Base-by-base conservation (phyloP, 2,113 vertebrate species). In the Octodon degus region DNA sequence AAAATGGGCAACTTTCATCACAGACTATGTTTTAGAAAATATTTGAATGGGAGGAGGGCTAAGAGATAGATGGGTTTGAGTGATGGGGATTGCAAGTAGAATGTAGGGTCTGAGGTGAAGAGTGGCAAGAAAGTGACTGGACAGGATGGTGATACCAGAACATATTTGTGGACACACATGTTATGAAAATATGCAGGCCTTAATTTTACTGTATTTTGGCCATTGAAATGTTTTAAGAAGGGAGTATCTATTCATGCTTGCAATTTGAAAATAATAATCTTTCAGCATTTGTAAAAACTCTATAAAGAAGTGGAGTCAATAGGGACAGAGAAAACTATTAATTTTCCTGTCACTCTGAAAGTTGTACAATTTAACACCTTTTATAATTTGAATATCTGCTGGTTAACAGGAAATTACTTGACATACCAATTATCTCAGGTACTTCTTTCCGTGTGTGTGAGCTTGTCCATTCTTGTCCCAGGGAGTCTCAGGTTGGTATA, bases 41-140 rank as follows among this genome's bases (percentile, higher is more conserved):
- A 43, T 19, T 4, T 5, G 8, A n/a, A 14, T 72, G n/a, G 6
- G 0, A 43, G 37, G 53, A 5, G 6, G 25, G 1, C 76, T 19
- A 37, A 65, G 30, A 20, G 1, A 1, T 32, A 25, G 16, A 2
- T 19, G 47, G 70, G 11, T 32, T 7, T 0, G 0, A 4, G 6
- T 6, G 40, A 12, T 32, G 13, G 10, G 50, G 30, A 1, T 8
- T 34, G 19, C 32, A 40, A 24, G 40, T 17, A 1, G 32, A 25
- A 25, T 25, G 0, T 22, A 32, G 40, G 14, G 10, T 19, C 19
- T 60, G 43, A 40, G 14, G 1, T n/a, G 40, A 34, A 24, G 8
- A 43, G 40, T 7, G 20, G 53, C 14, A 55, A 25, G 11, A 22
- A 16, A 34, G 27, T 13, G 11, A 14, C 40, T 8, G 30, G 14